Base-by-base conservation (phyloP, 2,797 vertebrate genomes). In the Sebastes minor region DNA sequence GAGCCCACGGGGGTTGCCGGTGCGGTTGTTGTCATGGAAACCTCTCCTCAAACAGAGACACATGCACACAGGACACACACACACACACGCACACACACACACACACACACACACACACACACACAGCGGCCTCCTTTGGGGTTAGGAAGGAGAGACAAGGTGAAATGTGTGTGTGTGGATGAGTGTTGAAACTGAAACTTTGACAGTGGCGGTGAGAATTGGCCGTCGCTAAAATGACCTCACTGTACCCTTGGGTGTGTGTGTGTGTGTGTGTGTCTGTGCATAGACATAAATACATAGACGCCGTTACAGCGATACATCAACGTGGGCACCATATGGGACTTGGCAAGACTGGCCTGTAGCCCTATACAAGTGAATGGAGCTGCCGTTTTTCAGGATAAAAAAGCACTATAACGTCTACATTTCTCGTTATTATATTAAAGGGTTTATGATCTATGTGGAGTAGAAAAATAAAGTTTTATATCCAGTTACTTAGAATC, bases 21-120 rank as follows among this genome's bases (percentile, higher is more conserved):
- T 87, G 85, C 83, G 66, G 86, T 52, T 87, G 92, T 93, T 86
- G 91, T 89, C 91, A 91, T 93, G 90, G 92, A 70, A 91, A 95
- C 94, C 74, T 53, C 89, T 87, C 82, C 80, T 92, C 90, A 91
- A 87, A 90, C 78, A 82, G 64, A 69, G 46, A 82, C 55, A 82
- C 83, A 55, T 25, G 14, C 76, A 75, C 66, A 57, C 62, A 72
- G 80, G 63, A 74, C 33, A 35, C 66, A 55, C 63, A 27, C 65
- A 2, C 52, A 2, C 49, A 20, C 53, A n/a, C 49, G 4, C n/a
- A 81, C 74, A 64, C 65, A 59, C 60, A 74, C 32, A 35, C 65
- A 49, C 63, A 23, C 65, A 4, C 52, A 10, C 59, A 33, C 20
- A n/a, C 59, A 10, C 14, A 33, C 60, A 76, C 67, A 57, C 74